Conservation (phyloP, 1,140 invertebrate species). For the Centruroides sculpturatus region DNA sequence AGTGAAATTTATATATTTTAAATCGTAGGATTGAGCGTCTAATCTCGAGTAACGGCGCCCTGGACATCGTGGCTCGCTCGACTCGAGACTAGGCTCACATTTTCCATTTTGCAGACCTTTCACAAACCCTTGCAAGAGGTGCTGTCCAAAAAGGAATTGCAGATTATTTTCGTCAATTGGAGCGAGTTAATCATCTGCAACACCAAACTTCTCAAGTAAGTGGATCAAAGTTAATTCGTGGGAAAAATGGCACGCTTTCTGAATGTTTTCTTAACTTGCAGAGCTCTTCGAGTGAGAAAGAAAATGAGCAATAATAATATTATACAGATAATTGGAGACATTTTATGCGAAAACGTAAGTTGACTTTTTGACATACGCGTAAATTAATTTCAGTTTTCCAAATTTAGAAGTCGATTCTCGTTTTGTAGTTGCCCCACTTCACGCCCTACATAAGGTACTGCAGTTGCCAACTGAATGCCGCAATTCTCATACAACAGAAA, state of each 20-base stretch:
- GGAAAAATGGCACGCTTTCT: too few species aligned
- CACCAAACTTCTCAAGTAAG: slow-evolving; percentile 51
- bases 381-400: too few species aligned
- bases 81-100: neutral
- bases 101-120: slow-evolving; percentile 41
- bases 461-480: slow-evolving; percentile 59
- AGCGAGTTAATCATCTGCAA: slow-evolving; percentile 60
- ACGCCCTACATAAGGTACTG: slow-evolving; percentile 67
- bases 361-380: neutral
- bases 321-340: slow-evolving; percentile 55
- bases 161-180: slow-evolving; percentile 67
- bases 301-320: slow-evolving; percentile 45
- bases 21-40: too few species aligned
- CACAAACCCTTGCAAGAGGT: slow-evolving; percentile 48
- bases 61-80: too few species aligned
- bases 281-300: slow-evolving; percentile 45
- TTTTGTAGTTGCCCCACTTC: slow-evolving; percentile 51
- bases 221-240: neutral
- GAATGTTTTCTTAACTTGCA: slow-evolving; percentile 24
- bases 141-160: slow-evolving; percentile 46
- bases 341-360: slow-evolving; percentile 62
- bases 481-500: slow-evolving; percentile 49
- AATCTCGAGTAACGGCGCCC: too few species aligned
- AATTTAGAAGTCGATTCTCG: too few species aligned
- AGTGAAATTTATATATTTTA: slow-evolving; percentile 5